Base-by-base conservation (phyloP, 1,140 invertebrate species). In the Drosophila seguyi region DNA sequence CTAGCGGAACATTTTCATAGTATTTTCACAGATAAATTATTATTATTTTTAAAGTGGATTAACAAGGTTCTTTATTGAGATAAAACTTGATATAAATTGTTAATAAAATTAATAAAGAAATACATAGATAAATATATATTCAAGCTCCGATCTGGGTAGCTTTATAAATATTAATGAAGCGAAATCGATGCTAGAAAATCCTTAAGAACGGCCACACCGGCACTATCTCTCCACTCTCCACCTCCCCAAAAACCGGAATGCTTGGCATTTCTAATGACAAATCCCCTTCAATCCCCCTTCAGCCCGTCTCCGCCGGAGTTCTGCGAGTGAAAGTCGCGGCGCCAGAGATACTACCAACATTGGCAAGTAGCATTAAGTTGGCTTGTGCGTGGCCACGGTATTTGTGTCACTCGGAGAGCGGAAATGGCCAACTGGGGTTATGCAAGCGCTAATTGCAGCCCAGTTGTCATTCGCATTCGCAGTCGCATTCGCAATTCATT, bases 381-480 rank as follows among this genome's bases (percentile, higher is more conserved):
- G 45, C 29, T 61, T 22, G 22, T 38, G 58, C 58, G 58, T 62
- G 13, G 59, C 34, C 29, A 18, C 8, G 18, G 62, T 67, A 69
- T 73, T 48, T 73, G 69, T 73, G 69, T 72, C 69, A 73, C 69
- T 59, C 47, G 69, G 20, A 60, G 41, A 68, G 48, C 75, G 75
- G 75, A 77, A 77, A 59, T 60, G 75, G 74, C 36, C 75, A 56
- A 55, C 73, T 61, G n/a, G 16, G 31, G 60, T 77, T 77, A 76
- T 68, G 74, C 75, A 77, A 77, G 38, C 29, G 34, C 52, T 76
- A 76, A 76, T 76, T 75, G 72, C 71, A 66, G 53, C 41, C 73
- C 60, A 58, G 62, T 55, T 55, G 52, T 42, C 58, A 56, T 39
- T 56, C 48, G 57, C 45, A 47, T 47, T 56, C 62, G 65, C 44